These are phyloP conservation scores for Beroe forskalii DNA, from an alignment of 37 sponge, comb jelly and placozoan species.

Conservation along the genomic window DNA sequence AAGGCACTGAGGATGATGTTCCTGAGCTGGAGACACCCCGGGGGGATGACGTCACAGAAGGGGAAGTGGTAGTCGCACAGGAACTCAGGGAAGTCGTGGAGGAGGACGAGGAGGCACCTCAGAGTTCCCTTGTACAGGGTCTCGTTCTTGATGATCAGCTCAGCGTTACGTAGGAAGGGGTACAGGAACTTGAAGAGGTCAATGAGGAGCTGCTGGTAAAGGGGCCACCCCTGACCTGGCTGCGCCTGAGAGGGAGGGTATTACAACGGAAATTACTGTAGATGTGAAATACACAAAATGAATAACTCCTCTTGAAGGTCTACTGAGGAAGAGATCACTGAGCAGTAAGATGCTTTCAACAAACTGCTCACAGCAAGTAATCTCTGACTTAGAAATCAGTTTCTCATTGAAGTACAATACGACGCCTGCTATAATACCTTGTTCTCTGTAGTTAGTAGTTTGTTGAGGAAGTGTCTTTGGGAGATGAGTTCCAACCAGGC, in stretches of 20 bases:
- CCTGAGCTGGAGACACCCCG: slow-evolving; percentile 98
- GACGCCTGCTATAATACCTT: no score
- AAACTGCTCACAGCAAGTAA: no score
- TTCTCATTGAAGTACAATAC: no score
- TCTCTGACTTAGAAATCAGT: no score
- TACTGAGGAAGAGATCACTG: no score
- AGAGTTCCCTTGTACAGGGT: slow-evolving; percentile 96
- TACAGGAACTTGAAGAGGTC: slow-evolving; percentile 94
- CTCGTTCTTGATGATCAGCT: slow-evolving; percentile 88
- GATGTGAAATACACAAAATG: background rate
- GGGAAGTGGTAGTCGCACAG: slow-evolving; percentile 99
- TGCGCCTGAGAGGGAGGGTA: background rate
- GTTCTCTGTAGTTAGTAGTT: slow-evolving; percentile 83
- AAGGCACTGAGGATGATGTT: slow-evolving; percentile 98
- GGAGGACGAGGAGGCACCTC: slow-evolving; percentile 91
- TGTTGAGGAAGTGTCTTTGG: slow-evolving; percentile 86
- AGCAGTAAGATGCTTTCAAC: no score
- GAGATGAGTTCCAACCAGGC: slow-evolving; percentile 98
- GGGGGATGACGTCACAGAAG: slow-evolving; percentile 99
- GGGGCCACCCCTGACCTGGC: slow-evolving; percentile 87
- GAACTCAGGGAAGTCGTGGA: slow-evolving; percentile 99
- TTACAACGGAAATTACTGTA: background rate
- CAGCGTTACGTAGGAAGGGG: slow-evolving; percentile 97
- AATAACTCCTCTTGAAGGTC: background rate
- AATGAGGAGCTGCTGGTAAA: slow-evolving; percentile 92